Conservation (phyloP, 1,140 invertebrate genomes). For the Eriosoma lanigerum region DNA sequence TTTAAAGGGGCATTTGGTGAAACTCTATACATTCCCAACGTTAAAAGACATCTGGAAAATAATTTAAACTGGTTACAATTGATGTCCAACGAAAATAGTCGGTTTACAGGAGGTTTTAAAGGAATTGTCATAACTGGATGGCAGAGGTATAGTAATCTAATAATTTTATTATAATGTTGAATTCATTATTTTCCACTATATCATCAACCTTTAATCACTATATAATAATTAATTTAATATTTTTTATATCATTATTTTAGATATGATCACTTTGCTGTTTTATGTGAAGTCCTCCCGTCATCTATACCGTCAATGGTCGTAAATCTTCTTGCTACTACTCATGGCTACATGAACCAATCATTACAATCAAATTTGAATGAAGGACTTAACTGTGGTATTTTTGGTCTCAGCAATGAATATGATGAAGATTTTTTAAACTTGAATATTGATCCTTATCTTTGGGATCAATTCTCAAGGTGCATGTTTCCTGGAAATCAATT, state of each 20-base stretch:
- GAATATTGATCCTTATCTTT: constrained; percentile 64
- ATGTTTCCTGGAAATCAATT: constrained; percentile 62
- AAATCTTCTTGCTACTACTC: constrained; percentile 65
- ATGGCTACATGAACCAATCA: constrained; percentile 67
- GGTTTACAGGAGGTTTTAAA: constrained; percentile 65
- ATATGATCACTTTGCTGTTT: constrained; percentile 79
- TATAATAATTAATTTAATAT: neutral
- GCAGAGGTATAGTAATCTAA: constrained; percentile 61
- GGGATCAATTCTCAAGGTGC: constrained; percentile 64
- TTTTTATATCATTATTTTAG: constrained; percentile 50
- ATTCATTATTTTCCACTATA: too few species aligned
- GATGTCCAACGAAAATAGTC: constrained; percentile 62
- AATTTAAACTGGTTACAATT: constrained; percentile 73
- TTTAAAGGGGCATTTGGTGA: constrained; percentile 89
- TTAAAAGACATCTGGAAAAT: constrained; percentile 70
- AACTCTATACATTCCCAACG: constrained; percentile 68
- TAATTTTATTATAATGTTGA: too few species aligned
- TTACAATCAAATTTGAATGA: constrained; percentile 62
- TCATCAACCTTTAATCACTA: too few species aligned
- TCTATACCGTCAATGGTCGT: constrained; percentile 71
- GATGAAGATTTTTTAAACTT: constrained; percentile 59
- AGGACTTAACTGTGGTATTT: constrained; percentile 62
- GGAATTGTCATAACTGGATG: constrained; percentile 71
- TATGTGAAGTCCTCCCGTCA: constrained; percentile 73
- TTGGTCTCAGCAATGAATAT: constrained; percentile 53